Evolutionary conservation across 1,140 invertebrate genomes (phyloP).

Genomic region (Sitobion miscanthi): DNA sequence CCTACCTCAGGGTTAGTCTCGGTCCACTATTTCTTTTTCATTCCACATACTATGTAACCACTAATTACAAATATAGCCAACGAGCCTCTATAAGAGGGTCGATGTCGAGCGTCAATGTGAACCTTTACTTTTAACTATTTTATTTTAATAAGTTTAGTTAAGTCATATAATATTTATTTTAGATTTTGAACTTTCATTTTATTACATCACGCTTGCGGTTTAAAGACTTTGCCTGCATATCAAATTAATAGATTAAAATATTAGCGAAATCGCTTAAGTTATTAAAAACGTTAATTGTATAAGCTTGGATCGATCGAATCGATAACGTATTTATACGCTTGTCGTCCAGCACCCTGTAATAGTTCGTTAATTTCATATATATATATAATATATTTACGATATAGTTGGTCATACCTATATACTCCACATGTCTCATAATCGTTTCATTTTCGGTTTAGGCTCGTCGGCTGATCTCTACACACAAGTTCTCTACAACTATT

Average conservation of each 20-base stretch:
- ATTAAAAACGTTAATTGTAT: neutral
- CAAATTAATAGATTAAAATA: neutral
- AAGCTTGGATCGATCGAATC: neutral
- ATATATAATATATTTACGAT: neutral
- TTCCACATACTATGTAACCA: too few species aligned
- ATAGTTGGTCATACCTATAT: neutral
- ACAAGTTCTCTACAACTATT: conserved; percentile 68
- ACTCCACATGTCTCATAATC: neutral
- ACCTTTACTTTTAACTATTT: neutral
- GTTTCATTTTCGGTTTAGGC: conserved; percentile 61
- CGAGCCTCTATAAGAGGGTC: neutral
- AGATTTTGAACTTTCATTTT: neutral
- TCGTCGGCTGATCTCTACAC: conserved; percentile 63
- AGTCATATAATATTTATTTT: neutral
- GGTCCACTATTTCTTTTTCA: too few species aligned
- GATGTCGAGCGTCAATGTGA: neutral
- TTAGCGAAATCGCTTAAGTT: neutral
- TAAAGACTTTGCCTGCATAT: neutral
- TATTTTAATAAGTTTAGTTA: neutral
- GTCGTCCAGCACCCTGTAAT: neutral
- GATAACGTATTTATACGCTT: neutral
- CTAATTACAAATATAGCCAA: neutral
- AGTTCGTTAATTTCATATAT: neutral
- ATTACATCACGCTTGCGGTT: too few species aligned
- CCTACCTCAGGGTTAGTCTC: too few species aligned